Conservation (phyloP, 2,888 invertebrate species). For the Aplocera efformata region DNA sequence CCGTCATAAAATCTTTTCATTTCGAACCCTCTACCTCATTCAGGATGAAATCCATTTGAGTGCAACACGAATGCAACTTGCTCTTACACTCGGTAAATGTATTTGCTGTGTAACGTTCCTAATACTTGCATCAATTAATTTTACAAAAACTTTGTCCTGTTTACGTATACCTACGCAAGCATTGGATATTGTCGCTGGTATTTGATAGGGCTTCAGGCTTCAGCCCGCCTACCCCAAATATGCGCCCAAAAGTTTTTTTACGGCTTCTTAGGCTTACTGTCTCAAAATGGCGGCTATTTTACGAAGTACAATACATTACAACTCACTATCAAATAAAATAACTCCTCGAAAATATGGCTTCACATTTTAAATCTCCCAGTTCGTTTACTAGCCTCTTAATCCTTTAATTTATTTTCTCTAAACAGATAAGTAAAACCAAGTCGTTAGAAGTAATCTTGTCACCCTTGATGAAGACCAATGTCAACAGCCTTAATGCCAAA, state of each 20-base stretch:
- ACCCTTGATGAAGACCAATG: conserved; percentile 13
- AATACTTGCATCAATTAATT: conserved; percentile 15
- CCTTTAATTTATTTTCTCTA: background rate
- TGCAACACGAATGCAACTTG: background rate
- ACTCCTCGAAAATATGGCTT: background rate
- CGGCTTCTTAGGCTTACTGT: conserved; percentile 59
- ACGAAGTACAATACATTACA: no score
- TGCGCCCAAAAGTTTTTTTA: conserved; percentile 52
- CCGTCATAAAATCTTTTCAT: conserved; percentile 12
- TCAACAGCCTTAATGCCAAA: conserved; percentile 11
- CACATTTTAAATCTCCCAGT: background rate
- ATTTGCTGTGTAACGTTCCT: background rate
- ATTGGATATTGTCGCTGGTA: conserved; percentile 36
- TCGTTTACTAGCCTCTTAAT: background rate
- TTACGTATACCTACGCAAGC: conserved; percentile 42
- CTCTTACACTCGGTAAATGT: no score
- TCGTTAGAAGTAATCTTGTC: conserved; percentile 9
- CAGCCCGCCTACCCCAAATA: conserved; percentile 55
- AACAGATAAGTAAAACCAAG: conserved; percentile 1
- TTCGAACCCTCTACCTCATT: conserved; percentile 4
- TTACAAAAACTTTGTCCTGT: conserved; percentile 34
- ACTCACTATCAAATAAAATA: conserved; percentile 12
- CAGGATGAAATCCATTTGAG: background rate
- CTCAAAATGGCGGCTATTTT: conserved; percentile 66
- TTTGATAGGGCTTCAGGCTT: conserved; percentile 63